These are phyloP conservation scores for Papilio glaucus DNA, from an alignment of 1,140 invertebrate genomes.

Conservation along the genomic window DNA sequence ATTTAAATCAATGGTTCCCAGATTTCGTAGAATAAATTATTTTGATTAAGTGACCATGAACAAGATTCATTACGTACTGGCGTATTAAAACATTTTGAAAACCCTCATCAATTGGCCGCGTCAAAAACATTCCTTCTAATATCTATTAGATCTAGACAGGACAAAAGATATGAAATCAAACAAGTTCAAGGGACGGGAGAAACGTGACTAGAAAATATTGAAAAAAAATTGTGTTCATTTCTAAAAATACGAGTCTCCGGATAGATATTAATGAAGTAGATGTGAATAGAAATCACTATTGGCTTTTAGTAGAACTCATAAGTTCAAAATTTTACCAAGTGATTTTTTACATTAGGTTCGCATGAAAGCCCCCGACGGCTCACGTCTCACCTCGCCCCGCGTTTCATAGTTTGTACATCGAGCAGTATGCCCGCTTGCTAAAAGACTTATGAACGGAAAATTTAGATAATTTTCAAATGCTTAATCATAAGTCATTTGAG, in stretches of 20 bases:
- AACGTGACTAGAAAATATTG: slow-evolving; percentile 12
- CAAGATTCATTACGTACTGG: neutral
- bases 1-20: no score
- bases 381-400: no score
- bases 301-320: neutral
- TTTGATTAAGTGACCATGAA: no score
- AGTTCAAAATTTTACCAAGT: neutral
- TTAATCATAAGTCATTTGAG: no score
- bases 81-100: neutral
- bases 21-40: no score
- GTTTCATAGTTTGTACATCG: no score
- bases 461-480: no score
- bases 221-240: neutral
- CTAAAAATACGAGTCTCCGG: neutral
- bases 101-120: slow-evolving; percentile 11
- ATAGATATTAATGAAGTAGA: neutral
- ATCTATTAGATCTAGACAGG: neutral
- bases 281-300: neutral
- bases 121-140: slow-evolving; percentile 21
- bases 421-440: no score
- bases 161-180: neutral
- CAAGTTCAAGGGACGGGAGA: neutral
- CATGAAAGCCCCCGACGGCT: no score
- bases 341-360: no score
- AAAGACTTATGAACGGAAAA: no score